Conservation (phyloP, 2,888 invertebrate species). For the Trachelus tabidus region DNA sequence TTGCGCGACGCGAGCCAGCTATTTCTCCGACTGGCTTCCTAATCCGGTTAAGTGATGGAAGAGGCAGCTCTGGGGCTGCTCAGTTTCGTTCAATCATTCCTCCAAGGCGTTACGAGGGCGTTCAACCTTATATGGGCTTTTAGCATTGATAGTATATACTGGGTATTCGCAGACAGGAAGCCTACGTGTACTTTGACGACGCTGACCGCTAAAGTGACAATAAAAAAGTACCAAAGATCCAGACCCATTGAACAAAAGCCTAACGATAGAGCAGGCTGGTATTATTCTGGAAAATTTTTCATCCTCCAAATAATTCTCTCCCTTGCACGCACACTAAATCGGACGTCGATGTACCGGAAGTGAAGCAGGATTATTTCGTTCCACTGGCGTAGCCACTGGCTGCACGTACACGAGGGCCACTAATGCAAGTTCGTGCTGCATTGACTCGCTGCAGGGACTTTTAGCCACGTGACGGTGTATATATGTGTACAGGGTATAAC, state of each 20-base stretch:
- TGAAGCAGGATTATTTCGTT: not conserved
- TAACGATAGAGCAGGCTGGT: not conserved
- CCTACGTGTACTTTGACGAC: not conserved
- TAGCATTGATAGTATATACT: not conserved
- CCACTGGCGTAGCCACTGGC: not conserved
- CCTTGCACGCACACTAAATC: not conserved
- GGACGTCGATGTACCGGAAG: not conserved
- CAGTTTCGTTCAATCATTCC: constrained; percentile 48
- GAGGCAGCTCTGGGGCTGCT: constrained; percentile 51
- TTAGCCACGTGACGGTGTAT: not conserved
- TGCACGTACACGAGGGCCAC: not conserved
- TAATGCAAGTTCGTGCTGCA: not conserved
- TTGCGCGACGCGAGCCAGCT: constrained; percentile 20
- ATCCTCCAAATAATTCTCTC: not conserved
- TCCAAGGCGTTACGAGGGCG: constrained; percentile 56
- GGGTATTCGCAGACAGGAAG: not conserved
- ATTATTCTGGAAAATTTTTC: not conserved
- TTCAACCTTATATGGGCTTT: constrained; percentile 49
- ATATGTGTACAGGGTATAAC: not conserved
- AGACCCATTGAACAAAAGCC: not conserved
- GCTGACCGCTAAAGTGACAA: no score
- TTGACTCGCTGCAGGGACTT: not conserved
- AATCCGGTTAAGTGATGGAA: constrained; percentile 58
- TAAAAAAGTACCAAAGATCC: not conserved
- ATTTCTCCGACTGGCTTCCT: constrained; percentile 59